phyloP scores from a whole-genome alignment of 30 jellyfish, hydroid and myxozoan species.

The Nemopilema nomurai region DNA sequence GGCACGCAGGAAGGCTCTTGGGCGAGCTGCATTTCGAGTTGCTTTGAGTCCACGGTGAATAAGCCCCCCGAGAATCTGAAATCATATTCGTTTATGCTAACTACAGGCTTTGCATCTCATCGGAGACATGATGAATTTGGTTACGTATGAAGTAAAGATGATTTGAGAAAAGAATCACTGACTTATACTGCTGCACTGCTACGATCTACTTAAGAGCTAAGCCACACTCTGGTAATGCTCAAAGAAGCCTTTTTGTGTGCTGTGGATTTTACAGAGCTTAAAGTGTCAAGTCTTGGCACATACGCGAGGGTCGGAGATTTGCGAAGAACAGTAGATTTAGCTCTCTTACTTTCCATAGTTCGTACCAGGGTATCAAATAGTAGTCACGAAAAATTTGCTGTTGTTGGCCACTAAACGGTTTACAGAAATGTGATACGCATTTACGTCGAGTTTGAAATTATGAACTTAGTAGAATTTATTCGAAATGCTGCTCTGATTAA shows the following conservation, averaged over 20 bases:
- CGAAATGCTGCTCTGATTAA: background rate
- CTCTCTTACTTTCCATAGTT: background rate
- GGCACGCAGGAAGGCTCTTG: no score
- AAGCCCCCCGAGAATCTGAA: constrained; percentile 12
- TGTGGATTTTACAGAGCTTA: constrained; percentile 24
- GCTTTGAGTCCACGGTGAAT: background rate
- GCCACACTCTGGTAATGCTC: constrained; percentile 46
- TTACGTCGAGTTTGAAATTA: background rate
- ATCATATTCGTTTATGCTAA: background rate
- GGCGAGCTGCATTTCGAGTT: no score
- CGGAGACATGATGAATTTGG: constrained; percentile 18
- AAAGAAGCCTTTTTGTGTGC: constrained; percentile 30
- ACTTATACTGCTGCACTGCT: constrained; percentile 6
- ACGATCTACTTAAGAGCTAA: constrained; percentile 61
- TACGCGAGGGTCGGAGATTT: constrained; percentile 25
- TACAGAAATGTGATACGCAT: background rate
- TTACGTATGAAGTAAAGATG: constrained; percentile 34
- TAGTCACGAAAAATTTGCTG: background rate
- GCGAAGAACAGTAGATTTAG: background rate
- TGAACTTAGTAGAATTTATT: background rate
- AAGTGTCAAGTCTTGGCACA: constrained; percentile 24
- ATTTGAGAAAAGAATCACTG: constrained; percentile 23
- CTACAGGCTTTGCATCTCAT: constrained; percentile 28
- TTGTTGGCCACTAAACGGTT: background rate
- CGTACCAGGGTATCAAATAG: background rate